A percentile compares a stretch with the other conserved stretches of the same genome.
These are phyloP conservation scores for Hassar affinis DNA, from an alignment of 2,113 vertebrate genomes.

Conservation along the genomic window DNA sequence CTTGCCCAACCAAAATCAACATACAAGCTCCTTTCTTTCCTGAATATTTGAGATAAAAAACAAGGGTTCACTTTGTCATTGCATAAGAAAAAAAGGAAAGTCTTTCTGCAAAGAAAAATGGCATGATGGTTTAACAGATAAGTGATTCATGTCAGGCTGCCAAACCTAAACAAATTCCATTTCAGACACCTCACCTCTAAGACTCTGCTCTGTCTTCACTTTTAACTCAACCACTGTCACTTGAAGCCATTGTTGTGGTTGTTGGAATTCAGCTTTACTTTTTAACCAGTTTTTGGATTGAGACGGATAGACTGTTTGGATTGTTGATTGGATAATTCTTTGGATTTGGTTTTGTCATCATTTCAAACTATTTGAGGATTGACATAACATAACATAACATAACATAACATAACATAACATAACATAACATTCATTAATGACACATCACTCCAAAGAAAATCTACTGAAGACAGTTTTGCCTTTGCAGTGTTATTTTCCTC, in stretches of 20 bases:
- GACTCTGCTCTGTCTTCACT: conserved; percentile 64
- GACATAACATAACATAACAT: too few species aligned
- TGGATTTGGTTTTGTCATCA: neutral
- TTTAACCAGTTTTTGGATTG: conserved; percentile 40
- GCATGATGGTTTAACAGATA: conserved; percentile 72
- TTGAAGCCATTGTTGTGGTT: conserved; percentile 53
- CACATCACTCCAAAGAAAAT: neutral
- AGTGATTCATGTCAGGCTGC: conserved; percentile 68
- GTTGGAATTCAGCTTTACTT: conserved; percentile 55
- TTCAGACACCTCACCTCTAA: conserved; percentile 69
- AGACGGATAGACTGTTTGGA: neutral
- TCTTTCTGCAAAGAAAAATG: conserved; percentile 62
- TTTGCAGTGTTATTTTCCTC: neutral
- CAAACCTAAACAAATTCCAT: conserved; percentile 78
- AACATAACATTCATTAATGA: too few species aligned
- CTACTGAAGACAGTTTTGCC: neutral
- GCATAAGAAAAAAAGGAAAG: conserved; percentile 57
- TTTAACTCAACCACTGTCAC: conserved; percentile 64
- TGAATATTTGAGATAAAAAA: conserved; percentile 59
- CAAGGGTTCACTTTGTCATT: conserved; percentile 65
- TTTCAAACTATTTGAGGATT: neutral
- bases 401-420: too few species aligned
- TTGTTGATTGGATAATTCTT: neutral
- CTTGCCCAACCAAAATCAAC: conserved; percentile 36
- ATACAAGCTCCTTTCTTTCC: conserved; percentile 53